A percentile compares a stretch with the other conserved stretches of the same genome.
Evolutionary conservation across 1,140 invertebrate species (phyloP).

Genomic region (Lepidurus couesii): DNA sequence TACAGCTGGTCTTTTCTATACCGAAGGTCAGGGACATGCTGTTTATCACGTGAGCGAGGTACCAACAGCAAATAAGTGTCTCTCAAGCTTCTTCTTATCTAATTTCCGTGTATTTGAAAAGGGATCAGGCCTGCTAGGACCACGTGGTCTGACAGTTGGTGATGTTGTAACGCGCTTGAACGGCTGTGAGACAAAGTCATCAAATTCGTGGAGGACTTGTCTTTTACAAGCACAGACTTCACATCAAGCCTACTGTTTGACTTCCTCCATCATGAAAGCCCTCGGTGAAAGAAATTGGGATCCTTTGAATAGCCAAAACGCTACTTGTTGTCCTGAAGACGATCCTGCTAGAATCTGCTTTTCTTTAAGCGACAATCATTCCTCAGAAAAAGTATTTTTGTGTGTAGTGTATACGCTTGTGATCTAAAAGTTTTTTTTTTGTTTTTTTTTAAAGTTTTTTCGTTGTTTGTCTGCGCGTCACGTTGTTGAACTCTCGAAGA

Average conservation of each 20-base stretch:
- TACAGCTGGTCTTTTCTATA: background rate
- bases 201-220: background rate
- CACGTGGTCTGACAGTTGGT: background rate
- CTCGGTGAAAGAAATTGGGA: background rate
- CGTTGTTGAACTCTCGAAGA: background rate
- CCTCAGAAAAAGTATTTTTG: background rate
- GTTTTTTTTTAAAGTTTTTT: too few species aligned
- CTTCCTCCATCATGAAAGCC: background rate
- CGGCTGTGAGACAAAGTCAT: background rate
- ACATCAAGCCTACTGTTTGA: background rate
- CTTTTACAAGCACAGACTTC: background rate
- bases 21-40: background rate
- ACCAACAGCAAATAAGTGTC: background rate
- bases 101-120: background rate
- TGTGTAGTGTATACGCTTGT: background rate
- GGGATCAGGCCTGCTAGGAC: background rate
- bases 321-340: background rate
- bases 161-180: background rate
- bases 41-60: background rate
- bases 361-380: background rate
- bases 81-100: background rate
- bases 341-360: background rate
- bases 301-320: background rate
- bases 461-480: background rate
- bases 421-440: background rate